Percentiles rank a stretch among this genome's conserved stretches.
Evolutionary conservation across 2,888 invertebrate species (phyloP).

Genomic region (Lasioglossum zephyrum): DNA sequence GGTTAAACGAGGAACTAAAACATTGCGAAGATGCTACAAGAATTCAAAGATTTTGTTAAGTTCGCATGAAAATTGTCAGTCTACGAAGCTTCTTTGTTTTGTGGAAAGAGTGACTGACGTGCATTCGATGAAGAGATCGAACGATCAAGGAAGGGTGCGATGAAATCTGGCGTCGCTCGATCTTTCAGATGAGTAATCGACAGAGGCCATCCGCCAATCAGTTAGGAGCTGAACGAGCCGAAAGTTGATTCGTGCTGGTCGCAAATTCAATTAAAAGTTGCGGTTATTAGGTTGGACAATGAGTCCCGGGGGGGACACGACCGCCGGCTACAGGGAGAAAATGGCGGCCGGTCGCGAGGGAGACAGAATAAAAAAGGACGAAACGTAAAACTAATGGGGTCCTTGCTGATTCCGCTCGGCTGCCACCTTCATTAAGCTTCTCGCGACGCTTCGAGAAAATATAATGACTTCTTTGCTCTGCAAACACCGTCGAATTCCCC

Average conservation of each 20-base stretch:
- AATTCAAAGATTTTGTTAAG: no score
- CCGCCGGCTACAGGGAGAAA: slow-evolving; percentile 32
- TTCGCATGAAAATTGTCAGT: no score
- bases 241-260: slow-evolving; percentile 80
- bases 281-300: slow-evolving; percentile 83
- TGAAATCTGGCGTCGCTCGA: slow-evolving; percentile 45
- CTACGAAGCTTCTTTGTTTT: not conserved
- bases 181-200: slow-evolving; percentile 62
- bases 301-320: slow-evolving; percentile 74
- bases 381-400: slow-evolving; percentile 82
- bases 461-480: slow-evolving; percentile 82
- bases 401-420: slow-evolving; percentile 84
- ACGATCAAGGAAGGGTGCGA: not conserved
- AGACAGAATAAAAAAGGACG: slow-evolving; percentile 67
- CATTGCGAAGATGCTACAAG: no score
- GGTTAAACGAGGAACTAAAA: no score
- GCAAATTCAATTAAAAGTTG: slow-evolving; percentile 84
- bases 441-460: slow-evolving; percentile 83
- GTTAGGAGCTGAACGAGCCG: slow-evolving; percentile 71
- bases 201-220: slow-evolving; percentile 72
- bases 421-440: slow-evolving; percentile 83
- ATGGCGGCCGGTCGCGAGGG: slow-evolving; percentile 43
- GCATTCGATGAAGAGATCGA: not conserved
- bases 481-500: slow-evolving; percentile 75
- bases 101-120: not conserved